A percentile compares a stretch with the other conserved stretches of the same genome.
Evolutionary conservation across 2,888 invertebrate genomes (phyloP).

Genomic region (Pyrocoelia pectoralis): DNA sequence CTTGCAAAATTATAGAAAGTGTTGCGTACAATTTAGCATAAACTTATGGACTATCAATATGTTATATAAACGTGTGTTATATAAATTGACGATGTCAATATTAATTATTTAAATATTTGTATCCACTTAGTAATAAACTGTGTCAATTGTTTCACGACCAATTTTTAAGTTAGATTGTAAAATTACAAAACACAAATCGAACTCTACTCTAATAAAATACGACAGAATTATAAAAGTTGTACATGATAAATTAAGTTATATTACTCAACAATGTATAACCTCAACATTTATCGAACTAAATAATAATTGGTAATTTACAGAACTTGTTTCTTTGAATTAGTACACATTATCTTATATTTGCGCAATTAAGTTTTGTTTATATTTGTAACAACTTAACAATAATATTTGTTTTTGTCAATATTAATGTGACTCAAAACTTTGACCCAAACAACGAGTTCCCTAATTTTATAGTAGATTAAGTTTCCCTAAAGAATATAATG

Average conservation of each 20-base stretch:
- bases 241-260: constrained; percentile 1
- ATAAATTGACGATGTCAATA: background rate
- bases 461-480: background rate
- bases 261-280: background rate
- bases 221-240: constrained; percentile 1
- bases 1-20: background rate
- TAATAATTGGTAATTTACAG: background rate
- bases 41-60: background rate
- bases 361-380: constrained; percentile 1
- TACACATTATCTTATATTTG: background rate
- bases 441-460: background rate
- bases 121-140: background rate
- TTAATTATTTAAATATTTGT: background rate
- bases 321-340: background rate
- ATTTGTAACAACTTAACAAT: background rate
- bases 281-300: background rate
- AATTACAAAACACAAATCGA: background rate
- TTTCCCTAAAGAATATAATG: background rate
- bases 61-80: background rate
- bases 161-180: background rate
- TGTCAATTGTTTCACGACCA: background rate
- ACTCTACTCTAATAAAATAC: background rate
- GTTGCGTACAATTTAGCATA: background rate
- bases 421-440: background rate
- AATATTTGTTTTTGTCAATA: background rate